Evolutionary conservation across 2,113 vertebrate species (phyloP).

Genomic region (Salvelinus namaycush): DNA sequence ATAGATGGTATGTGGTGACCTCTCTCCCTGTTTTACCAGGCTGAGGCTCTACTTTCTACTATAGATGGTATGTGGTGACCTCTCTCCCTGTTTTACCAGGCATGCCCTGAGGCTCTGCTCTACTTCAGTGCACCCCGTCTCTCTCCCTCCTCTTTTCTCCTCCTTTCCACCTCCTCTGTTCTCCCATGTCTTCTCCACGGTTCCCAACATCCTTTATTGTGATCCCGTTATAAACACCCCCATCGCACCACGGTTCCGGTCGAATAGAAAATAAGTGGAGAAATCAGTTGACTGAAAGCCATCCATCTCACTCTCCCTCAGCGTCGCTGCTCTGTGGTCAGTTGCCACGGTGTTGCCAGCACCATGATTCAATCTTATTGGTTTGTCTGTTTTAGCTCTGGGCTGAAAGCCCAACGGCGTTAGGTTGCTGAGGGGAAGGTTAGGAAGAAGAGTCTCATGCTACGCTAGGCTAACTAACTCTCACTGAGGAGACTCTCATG

Average conservation of each 20-base stretch:
- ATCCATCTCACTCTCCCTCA: not conserved
- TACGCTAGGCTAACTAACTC: not conserved
- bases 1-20: too few species aligned
- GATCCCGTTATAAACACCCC: too few species aligned
- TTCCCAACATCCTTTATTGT: too few species aligned
- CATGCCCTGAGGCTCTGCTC: too few species aligned
- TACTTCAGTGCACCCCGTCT: too few species aligned
- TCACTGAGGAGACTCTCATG: not conserved
- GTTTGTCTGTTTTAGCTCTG: not conserved
- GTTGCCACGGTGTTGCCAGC: not conserved
- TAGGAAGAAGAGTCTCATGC: not conserved
- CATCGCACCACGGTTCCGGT: not conserved
- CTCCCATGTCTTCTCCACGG: too few species aligned
- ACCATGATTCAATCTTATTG: not conserved
- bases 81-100: too few species aligned
- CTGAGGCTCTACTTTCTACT: too few species aligned
- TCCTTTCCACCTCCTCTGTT: too few species aligned
- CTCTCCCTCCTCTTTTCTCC: too few species aligned
- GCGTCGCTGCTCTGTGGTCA: not conserved
- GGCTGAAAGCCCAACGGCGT: not conserved
- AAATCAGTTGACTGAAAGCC: not conserved
- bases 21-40: too few species aligned
- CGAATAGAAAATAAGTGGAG: not conserved
- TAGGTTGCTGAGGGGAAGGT: not conserved
- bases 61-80: too few species aligned